Evolutionary conservation across 2,113 vertebrate species (phyloP), one percentile per base, ranked within the genome.

Genomic region (Ceuthmochares aereus): DNA sequence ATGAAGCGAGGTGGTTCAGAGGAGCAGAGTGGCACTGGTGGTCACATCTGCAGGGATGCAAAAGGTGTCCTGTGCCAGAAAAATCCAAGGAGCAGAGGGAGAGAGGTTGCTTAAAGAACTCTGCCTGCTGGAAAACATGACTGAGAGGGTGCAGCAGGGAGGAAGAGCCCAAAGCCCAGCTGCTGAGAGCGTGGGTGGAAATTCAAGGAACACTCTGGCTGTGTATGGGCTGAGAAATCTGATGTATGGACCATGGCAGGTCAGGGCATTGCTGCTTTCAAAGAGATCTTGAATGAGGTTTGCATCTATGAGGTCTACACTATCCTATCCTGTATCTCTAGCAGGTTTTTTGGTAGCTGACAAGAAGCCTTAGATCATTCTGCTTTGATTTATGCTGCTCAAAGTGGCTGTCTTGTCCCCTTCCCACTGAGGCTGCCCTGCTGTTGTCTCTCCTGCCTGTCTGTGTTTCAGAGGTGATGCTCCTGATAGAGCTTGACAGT

Each of bases 221-320:
- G 18, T 21, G 9, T 23, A 30, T 23, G 10, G 62, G 9, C 36
- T 54, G 8, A 60, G 58, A 47, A 82, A 45, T 40, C 23, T 23
- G 62, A 25, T 0, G 0, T n/a, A 4, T 20, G 49, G 51, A 60
- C n/a, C 3, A 0, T 27, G 43, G 36, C 62, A 83, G 54, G 29
- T 23, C 5, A 0, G 20, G 34, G 21, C n/a, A 7, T 25, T 49
- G 25, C 49, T 78, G 34, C 6, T 76, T 87, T 74, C 17, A 23
- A 32, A 70, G 6, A 80, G 27, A 25, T 55, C 42, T 55, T 6
- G 7, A 49, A 5, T 36, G 42, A 4, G 15, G 5, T 26, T 70
- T 78, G 62, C 11, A 8, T 78, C 58, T 42, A 1, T 25, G 68
- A 64, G 7, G 30, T 36, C n/a, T 77, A 0, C 36, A 29, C 36